Conservation (phyloP, 2,113 vertebrate genomes). For the Lathamus discolor region DNA sequence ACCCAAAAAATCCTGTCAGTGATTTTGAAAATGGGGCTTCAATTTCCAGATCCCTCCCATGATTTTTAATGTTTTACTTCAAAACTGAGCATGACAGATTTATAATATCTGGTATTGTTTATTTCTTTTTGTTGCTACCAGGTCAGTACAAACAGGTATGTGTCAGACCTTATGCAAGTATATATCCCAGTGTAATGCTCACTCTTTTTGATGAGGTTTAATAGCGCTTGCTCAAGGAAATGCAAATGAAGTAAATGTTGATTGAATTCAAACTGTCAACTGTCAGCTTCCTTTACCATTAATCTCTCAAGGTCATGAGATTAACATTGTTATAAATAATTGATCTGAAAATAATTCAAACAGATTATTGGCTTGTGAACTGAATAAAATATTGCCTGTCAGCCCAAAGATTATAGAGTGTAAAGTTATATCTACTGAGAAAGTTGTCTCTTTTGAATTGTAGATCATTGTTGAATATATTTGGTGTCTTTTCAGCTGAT, state of each 20-base stretch:
- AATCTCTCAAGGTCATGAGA: not conserved
- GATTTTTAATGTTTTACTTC: not conserved
- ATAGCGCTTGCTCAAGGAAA: not conserved
- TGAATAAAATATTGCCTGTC: not conserved
- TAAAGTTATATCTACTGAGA: not conserved
- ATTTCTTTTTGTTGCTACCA: not conserved
- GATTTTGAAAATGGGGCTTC: not conserved
- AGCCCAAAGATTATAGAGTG: not conserved
- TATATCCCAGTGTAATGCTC: not conserved
- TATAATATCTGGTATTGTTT: not conserved
- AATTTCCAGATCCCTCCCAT: not conserved
- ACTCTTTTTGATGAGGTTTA: not conserved
- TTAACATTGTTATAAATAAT: not conserved
- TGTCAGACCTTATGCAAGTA: not conserved
- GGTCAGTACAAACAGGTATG: not conserved
- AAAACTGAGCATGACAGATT: not conserved
- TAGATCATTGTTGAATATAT: not conserved
- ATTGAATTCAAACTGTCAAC: not conserved
- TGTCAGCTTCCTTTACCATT: not conserved
- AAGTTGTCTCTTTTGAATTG: not conserved
- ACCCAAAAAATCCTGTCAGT: not conserved
- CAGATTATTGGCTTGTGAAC: not conserved
- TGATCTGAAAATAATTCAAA: slow-evolving; percentile 2
- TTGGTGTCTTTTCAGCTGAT: not conserved
- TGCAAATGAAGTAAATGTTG: not conserved